phyloP scores from a whole-genome alignment of 1,140 invertebrate species.

The Mylabris phalerata region DNA sequence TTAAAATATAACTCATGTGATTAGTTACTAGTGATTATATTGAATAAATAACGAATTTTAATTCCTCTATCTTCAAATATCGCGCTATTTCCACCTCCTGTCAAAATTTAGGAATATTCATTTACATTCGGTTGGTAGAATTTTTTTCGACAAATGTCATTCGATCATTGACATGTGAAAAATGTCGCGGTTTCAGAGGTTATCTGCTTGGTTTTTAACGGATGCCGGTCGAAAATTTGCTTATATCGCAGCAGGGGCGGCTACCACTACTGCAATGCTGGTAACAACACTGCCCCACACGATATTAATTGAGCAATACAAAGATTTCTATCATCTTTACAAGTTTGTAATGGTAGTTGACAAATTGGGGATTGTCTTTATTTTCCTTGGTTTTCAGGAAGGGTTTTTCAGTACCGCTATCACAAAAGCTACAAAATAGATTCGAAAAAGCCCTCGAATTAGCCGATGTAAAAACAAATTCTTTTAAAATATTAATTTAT shows the following conservation, averaged over 20 bases:
- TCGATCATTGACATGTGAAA: no score
- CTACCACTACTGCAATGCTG: conserved; percentile 28
- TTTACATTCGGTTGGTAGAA: no score
- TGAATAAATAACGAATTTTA: no score
- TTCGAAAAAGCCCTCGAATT: conserved; percentile 48
- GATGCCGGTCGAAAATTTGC: conserved; percentile 30
- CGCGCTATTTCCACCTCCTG: no score
- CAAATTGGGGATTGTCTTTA: conserved; percentile 4
- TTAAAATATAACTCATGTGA: no score
- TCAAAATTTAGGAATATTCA: no score
- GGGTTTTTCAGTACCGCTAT: conserved; percentile 42
- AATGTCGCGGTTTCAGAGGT: conserved; percentile 4
- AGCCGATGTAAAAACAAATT: conserved; percentile 25
- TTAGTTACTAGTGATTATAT: no score
- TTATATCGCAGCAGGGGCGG: conserved; percentile 17
- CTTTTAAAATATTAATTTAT: background rate
- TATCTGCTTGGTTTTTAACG: conserved; percentile 31
- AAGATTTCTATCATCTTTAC: conserved; percentile 47
- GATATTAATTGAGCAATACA: conserved; percentile 46
- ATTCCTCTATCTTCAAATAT: no score
- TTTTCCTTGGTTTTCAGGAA: conserved; percentile 37
- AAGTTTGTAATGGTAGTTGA: conserved; percentile 40
- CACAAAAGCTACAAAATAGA: conserved; percentile 37
- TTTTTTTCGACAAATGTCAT: no score
- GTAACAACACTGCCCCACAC: conserved; percentile 46